Conservation (phyloP, 2,888 invertebrate genomes). For the Troglohyphantes excavatus region DNA sequence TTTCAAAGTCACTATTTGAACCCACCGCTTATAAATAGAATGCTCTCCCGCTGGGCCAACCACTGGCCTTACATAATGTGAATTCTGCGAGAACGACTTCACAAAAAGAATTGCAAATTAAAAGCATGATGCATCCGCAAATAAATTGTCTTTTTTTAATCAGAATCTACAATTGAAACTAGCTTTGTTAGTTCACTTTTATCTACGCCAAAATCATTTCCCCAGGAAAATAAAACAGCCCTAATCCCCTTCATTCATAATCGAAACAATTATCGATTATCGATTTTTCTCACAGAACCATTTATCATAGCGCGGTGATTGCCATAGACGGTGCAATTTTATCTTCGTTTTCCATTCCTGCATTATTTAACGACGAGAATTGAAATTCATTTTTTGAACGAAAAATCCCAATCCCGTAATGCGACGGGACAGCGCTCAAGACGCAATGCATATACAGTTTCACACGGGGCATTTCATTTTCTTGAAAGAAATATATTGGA, state of each 20-base stretch:
- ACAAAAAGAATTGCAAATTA: too few relatives aligned
- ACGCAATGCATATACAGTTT: not conserved
- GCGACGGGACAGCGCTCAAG: not conserved
- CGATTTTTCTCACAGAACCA: not conserved
- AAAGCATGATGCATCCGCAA: too few relatives aligned
- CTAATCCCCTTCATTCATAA: not conserved
- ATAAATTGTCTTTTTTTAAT: too few relatives aligned
- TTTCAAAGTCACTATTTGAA: too few relatives aligned
- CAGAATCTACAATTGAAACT: too few relatives aligned
- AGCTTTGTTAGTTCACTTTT: not conserved
- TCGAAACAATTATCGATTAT: not conserved
- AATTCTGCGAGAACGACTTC: too few relatives aligned
- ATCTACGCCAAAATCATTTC: not conserved
- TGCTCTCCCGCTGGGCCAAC: too few relatives aligned
- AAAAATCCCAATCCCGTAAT: not conserved
- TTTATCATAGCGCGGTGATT: not conserved
- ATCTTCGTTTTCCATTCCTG: slow-evolving; percentile 54
- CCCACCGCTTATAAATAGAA: too few relatives aligned
- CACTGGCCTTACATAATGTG: too few relatives aligned
- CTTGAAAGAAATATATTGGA: not conserved
- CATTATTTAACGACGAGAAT: slow-evolving; percentile 70
- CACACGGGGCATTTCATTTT: not conserved
- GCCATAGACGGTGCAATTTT: slow-evolving; percentile 8
- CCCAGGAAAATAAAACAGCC: not conserved
- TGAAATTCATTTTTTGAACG: slow-evolving; percentile 28